Base-by-base conservation (phyloP, 1,140 invertebrate species). In the Temnothorax nylanderi region DNA sequence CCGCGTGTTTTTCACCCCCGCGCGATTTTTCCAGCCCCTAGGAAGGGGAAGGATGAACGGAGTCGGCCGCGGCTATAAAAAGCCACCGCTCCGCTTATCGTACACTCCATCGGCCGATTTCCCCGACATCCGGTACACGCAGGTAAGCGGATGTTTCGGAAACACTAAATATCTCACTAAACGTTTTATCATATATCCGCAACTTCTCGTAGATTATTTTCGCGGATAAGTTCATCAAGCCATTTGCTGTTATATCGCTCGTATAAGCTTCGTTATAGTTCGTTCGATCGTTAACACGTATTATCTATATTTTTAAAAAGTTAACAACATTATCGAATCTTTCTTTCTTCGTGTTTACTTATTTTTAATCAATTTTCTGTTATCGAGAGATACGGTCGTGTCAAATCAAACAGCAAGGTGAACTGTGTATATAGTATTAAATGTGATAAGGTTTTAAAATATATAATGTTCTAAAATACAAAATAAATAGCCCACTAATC, bases 51-150 rank as follows among this genome's bases (percentile, higher is more conserved):
- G 7, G 56, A 84, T 72, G 87, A 82, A 58, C 49, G 80, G 84
- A 54, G 51, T 21, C 5, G 67, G 51, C 67, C 21, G 54, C 26
- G 3, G 64, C 49, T 92, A 92, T 92, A 91, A 91, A 91, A 91
- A 90, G 81, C 67, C 47, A 74, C 2, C 26, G 32, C 80, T 1
- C 21, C 65, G 71, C 44, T 18, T 37, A 81, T 11, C 67, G 56
- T 44, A 69, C 88, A 89, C 58, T 89, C 34, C 26, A 69, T 32
- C 49, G 37, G 47, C 49, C 54, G 60, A 64, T 89, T 89, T 56
- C 82, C n/a, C 11, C 44, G 4, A 65, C 71, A n/a, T 26, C 26
- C 13, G 58, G n/a, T 72, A 71, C 21, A 76, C 49, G 71, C 74
- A 87, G 74, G 60, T 89, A 71, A 90, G 76, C 13, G 44, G 0